Evolutionary conservation across 2,888 invertebrate genomes (phyloP).

Genomic region (Microplitis deprimator): DNA sequence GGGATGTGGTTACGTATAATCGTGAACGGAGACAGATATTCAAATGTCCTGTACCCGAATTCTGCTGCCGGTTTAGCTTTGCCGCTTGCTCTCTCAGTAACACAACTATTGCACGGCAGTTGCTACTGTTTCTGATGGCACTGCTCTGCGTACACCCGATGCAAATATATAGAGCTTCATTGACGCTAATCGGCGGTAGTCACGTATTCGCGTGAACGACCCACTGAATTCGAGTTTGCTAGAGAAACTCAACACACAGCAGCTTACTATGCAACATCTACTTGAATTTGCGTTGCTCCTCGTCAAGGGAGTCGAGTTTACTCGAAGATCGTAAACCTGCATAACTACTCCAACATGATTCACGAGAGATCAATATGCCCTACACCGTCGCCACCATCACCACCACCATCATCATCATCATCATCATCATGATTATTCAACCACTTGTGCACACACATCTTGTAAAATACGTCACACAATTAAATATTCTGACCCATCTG

Average conservation of each 20-base stretch:
- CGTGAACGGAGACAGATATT: conserved; percentile 52
- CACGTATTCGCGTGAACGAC: conserved; percentile 50
- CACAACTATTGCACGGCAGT: conserved; percentile 14
- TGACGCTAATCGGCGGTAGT: conserved; percentile 49
- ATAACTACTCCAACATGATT: not conserved
- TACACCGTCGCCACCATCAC: not conserved
- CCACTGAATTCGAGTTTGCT: conserved; percentile 32
- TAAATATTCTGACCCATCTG: too few relatives aligned
- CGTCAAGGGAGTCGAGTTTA: not conserved
- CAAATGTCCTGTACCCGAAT: conserved; percentile 46
- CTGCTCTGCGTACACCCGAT: conserved; percentile 7
- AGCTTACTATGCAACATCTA: not conserved
- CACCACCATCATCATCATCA: not conserved
- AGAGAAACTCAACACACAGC: not conserved
- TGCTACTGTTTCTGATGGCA: not conserved
- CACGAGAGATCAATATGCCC: not conserved
- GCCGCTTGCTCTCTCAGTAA: conserved; percentile 12
- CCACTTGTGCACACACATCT: not conserved
- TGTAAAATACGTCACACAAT: too few relatives aligned
- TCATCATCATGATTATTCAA: not conserved
- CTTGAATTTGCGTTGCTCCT: not conserved
- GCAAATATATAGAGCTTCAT: conserved; percentile 31
- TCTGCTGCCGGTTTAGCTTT: conserved; percentile 25
- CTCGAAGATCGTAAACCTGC: conserved; percentile 8
- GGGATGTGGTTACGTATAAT: conserved; percentile 54